Evolutionary conservation across 2,888 invertebrate species (phyloP).

Genomic region (Hypercompe scribonia): DNA sequence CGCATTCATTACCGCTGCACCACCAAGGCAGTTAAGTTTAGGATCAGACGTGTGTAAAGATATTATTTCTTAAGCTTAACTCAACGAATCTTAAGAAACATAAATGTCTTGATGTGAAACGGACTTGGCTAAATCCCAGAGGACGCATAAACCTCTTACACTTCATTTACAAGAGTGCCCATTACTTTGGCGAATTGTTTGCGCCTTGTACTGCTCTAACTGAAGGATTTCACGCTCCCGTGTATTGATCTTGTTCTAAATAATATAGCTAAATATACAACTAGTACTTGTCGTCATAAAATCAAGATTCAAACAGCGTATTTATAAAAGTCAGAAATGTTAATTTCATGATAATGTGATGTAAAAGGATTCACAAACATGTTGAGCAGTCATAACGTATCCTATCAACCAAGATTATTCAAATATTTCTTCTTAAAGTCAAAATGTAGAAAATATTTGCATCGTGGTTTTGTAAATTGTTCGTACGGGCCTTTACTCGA

Average conservation of each 20-base stretch:
- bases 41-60: no score
- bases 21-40: no score
- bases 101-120: slow-evolving; percentile 12
- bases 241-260: slow-evolving; percentile 15
- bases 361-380: no score
- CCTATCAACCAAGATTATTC: no score
- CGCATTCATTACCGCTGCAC: no score
- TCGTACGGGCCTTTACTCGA: no score
- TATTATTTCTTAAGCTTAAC: neutral
- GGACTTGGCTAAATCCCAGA: slow-evolving; percentile 12
- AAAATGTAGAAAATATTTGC: no score
- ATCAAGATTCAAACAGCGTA: neutral
- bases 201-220: slow-evolving; percentile 4
- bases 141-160: slow-evolving; percentile 30
- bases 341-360: no score
- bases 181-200: slow-evolving; percentile 26
- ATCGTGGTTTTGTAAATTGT: no score
- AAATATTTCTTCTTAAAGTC: no score
- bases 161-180: slow-evolving; percentile 42
- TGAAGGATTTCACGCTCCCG: slow-evolving; percentile 24
- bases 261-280: slow-evolving; percentile 5
- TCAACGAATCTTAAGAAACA: slow-evolving; percentile 12
- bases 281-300: neutral
- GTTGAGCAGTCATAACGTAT: no score
- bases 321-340: neutral